Evolutionary conservation across 2,113 vertebrate genomes (phyloP).

Genomic region (Cyphomyrus plagiostoma): DNA sequence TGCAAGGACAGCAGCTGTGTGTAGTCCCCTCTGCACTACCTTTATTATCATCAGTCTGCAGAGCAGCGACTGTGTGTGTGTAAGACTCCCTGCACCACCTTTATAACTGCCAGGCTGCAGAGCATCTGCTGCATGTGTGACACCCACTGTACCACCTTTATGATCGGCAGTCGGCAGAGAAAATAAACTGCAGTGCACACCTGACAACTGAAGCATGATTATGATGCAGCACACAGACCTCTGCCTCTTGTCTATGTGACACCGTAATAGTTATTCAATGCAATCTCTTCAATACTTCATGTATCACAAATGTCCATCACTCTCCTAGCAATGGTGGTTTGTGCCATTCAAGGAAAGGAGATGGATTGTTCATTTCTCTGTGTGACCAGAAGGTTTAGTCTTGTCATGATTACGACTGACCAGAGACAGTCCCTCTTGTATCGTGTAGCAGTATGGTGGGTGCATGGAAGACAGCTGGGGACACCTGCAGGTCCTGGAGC

Average conservation of each 20-base stretch:
- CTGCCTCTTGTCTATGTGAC: not conserved
- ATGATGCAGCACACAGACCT: not conserved
- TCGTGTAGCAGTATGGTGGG: not conserved
- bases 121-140: not conserved
- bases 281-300: not conserved
- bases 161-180: not conserved
- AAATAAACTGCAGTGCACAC: not conserved
- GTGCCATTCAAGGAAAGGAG: not conserved
- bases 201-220: not conserved
- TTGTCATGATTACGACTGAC: not conserved
- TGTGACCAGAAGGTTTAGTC: not conserved
- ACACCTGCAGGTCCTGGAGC: not conserved
- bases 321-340: not conserved
- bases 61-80: not conserved
- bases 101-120: not conserved
- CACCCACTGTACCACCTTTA: not conserved
- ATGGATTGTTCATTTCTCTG: not conserved
- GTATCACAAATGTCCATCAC: constrained; percentile 1
- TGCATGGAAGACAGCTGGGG: not conserved
- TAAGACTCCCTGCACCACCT: not conserved
- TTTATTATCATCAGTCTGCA: not conserved
- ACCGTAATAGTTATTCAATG: not conserved
- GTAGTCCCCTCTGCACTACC: not conserved
- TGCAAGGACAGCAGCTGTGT: not conserved
- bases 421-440: not conserved